Percentiles rank a stretch among this genome's conserved stretches.
phyloP scores from a whole-genome alignment of 2,888 invertebrate genomes.

The Parnassius apollo region DNA sequence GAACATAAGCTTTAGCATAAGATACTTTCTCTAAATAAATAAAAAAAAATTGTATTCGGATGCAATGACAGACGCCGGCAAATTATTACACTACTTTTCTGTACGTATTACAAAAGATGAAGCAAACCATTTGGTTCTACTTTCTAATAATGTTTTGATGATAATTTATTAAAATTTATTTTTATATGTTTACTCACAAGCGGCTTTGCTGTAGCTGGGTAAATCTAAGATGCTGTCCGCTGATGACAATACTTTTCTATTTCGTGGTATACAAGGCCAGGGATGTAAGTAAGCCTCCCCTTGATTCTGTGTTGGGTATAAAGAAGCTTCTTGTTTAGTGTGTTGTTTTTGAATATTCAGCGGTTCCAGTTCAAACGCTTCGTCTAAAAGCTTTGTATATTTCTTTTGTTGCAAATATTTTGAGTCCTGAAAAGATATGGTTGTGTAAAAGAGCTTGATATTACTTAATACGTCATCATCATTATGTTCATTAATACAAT shows the following conservation, averaged over 20 bases:
- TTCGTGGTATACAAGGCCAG: slow-evolving; percentile 68
- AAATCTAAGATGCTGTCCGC: slow-evolving; percentile 68
- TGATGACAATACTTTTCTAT: slow-evolving; percentile 50
- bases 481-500: no score
- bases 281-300: slow-evolving; percentile 35
- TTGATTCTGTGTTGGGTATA: neutral
- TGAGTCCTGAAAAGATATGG: slow-evolving; percentile 41
- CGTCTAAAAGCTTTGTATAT: slow-evolving; percentile 52
- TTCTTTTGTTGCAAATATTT: slow-evolving; percentile 52
- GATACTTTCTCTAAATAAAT: no score
- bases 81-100: no score
- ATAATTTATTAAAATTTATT: no score
- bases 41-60: no score
- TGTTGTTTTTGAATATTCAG: slow-evolving; percentile 22
- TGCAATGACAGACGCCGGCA: no score
- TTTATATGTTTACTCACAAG: slow-evolving; percentile 47
- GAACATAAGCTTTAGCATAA: no score
- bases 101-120: no score
- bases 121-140: no score
- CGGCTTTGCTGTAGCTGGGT: slow-evolving; percentile 57
- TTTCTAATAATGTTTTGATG: no score
- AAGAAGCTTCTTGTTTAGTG: neutral
- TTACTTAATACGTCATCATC: no score
- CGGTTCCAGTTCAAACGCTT: slow-evolving; percentile 54
- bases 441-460: no score